Conservation (phyloP, 2,797 vertebrate species). For the Xerus rutilus region DNA sequence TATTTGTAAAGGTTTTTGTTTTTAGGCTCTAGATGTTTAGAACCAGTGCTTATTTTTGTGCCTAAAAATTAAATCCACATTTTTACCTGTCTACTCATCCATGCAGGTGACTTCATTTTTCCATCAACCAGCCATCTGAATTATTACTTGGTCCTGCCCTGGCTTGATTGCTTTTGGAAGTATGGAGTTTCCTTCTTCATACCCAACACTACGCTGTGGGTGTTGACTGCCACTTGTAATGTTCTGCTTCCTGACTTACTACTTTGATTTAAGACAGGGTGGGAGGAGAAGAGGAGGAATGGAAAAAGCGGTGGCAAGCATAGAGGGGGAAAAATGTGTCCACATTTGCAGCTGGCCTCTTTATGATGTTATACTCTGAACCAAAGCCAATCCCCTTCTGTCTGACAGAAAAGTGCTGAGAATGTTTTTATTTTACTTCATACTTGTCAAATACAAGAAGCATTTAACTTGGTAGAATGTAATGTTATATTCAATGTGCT, state of each 20-base stretch:
- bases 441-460: conserved; percentile 58
- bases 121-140: background rate
- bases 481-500: conserved; percentile 43
- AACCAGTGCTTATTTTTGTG: background rate
- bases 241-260: background rate
- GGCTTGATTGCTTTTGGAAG: background rate
- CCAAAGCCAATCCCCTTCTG: conserved; percentile 30
- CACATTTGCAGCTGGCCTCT: background rate
- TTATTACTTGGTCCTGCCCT: background rate
- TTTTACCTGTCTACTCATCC: conserved; percentile 3
- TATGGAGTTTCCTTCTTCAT: background rate
- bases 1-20: background rate
- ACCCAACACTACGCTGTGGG: background rate
- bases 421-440: conserved; percentile 54
- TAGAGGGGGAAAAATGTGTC: background rate
- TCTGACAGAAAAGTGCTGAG: conserved; percentile 61
- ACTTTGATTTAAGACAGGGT: background rate
- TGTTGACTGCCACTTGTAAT: background rate
- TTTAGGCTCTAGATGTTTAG: background rate
- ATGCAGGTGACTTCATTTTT: background rate
- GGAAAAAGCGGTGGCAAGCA: background rate
- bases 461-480: conserved; percentile 61
- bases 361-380: conserved; percentile 9
- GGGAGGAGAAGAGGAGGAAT: background rate
- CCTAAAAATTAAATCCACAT: background rate